These are phyloP conservation scores for Yponomeuta sedellus DNA, from an alignment of 2,888 invertebrate species.

Conservation along the genomic window DNA sequence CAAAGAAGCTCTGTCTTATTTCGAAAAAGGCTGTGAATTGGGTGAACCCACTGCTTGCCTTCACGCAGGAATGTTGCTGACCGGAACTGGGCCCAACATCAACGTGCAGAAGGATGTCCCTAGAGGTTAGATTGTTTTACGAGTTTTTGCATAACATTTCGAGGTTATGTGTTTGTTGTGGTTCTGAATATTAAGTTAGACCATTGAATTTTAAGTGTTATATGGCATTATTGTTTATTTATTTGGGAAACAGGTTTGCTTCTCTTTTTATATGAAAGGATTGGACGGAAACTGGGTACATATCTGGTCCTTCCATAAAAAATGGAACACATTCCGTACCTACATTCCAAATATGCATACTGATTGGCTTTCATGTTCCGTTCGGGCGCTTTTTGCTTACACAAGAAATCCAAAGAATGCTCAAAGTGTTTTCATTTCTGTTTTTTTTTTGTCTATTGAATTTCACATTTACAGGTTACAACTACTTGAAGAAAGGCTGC, in stretches of 20 bases:
- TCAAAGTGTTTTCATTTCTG: too few relatives aligned
- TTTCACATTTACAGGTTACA: too few relatives aligned
- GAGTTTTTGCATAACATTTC: background rate
- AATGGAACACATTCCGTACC: too few relatives aligned
- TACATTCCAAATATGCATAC: too few relatives aligned
- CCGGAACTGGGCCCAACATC: slow-evolving; percentile 75
- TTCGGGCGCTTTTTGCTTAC: background rate
- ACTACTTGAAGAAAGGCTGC: slow-evolving; percentile 77
- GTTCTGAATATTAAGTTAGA: background rate
- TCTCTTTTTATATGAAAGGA: too few relatives aligned
- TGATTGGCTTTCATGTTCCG: too few relatives aligned
- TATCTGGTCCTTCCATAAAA: too few relatives aligned
- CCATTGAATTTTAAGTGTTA: too few relatives aligned
- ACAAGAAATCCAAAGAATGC: too few relatives aligned
- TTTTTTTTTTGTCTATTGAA: too few relatives aligned
- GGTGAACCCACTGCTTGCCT: slow-evolving; percentile 84
- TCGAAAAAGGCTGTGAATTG: slow-evolving; percentile 86
- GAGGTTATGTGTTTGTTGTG: background rate
- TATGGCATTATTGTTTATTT: background rate
- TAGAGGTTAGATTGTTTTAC: slow-evolving; percentile 55
- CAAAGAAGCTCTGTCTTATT: slow-evolving; percentile 81
- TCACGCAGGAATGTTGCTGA: slow-evolving; percentile 83
- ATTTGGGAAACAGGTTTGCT: too few relatives aligned
- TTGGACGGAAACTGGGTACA: too few relatives aligned
- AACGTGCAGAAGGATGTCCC: slow-evolving; percentile 75